These are phyloP conservation scores for Ictalurus punctatus DNA, from an alignment of 2,113 vertebrate genomes.

Conservation along the genomic window DNA sequence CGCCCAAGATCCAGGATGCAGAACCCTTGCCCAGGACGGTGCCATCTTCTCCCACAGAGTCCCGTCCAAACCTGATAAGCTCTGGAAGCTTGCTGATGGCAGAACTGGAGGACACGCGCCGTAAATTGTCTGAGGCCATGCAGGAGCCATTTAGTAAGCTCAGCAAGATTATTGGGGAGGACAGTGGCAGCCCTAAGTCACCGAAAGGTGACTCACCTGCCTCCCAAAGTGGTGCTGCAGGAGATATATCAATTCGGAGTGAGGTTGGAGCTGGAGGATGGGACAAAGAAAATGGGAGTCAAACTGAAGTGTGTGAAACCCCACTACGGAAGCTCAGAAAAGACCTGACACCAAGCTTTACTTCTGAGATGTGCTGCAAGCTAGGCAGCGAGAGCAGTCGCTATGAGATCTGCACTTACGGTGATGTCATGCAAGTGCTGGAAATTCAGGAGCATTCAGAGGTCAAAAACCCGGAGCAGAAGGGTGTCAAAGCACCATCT, in stretches of 20 bases:
- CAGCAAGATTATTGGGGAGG: conserved; percentile 84
- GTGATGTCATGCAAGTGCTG: conserved; percentile 76
- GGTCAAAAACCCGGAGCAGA: not conserved
- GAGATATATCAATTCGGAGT: not conserved
- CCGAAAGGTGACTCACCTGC: conserved; percentile 48
- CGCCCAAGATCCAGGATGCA: conserved; percentile 65
- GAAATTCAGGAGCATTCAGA: conserved; percentile 62
- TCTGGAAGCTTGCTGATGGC: conserved; percentile 79
- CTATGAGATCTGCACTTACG: conserved; percentile 74
- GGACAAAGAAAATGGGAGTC: conserved; percentile 35
- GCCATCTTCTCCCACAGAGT: conserved; percentile 76
- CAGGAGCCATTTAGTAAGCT: conserved; percentile 81
- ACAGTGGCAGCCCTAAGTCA: conserved; percentile 69
- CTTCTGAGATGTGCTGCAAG: conserved; percentile 44
- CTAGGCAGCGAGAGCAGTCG: conserved; percentile 54
- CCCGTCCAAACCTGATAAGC: conserved; percentile 65
- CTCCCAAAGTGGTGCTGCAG: conserved; percentile 59
- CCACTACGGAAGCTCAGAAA: conserved; percentile 49
- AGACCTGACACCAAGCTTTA: conserved; percentile 45
- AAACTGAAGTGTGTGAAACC: conserved; percentile 45
- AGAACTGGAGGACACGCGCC: conserved; percentile 83
- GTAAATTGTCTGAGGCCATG: conserved; percentile 72
- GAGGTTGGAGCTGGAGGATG: conserved; percentile 23
- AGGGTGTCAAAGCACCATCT: conserved; percentile 5
- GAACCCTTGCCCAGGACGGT: conserved; percentile 77